Base-by-base conservation (phyloP, 2,797 vertebrate species). In the Spondyliosoma cantharus region DNA sequence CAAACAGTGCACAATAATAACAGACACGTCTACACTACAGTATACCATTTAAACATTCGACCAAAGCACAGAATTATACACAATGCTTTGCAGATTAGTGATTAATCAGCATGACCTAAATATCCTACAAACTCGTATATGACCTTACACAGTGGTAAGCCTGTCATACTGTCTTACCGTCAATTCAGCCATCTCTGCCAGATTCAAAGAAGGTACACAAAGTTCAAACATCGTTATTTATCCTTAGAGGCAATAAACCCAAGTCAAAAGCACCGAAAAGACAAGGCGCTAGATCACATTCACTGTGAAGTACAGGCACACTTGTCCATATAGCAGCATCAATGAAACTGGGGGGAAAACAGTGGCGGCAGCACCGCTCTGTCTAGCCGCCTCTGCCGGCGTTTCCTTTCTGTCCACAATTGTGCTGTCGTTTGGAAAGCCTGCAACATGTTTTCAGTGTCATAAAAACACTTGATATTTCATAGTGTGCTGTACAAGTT, bases 21-120 rank as follows among this genome's bases (percentile, higher is more conserved):
- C 37, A 24, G 42, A 37, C 29, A 45, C 0, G 5, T 22, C 43
- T 5, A 20, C 12, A 12, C 4, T 68, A 24, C 1, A 7, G 5
- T 45, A 13, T 19, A 3, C 12, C 1, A 14, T 3, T 65, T 5
- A 9, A 24, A 4, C n/a, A 22, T 19, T 15, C 0, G 5, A 71
- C 14, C 15, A 53, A 53, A 22, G n/a, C 37, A 32, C 5, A 37
- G 16, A 71, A 68, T 50, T n/a, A 43, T 27, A 46, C 46, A 45
- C 56, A 71, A 83, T 27, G 56, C 70, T 82, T 20, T 64, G 63
- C 80, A 79, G 60, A 58, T 32, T 19, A 43, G 20, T 27, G 71
- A 84, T 87, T 76, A 84, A 89, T 80, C 77, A 65, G 54, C 19
- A 61, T 90, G 87, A 88, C 86, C 87, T 60, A 87, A 70, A 87